A percentile compares a stretch with the other conserved stretches of the same genome.
These are phyloP conservation scores for Tuberolachnus salignus DNA, from an alignment of 2,888 invertebrate species.

Conservation along the genomic window DNA sequence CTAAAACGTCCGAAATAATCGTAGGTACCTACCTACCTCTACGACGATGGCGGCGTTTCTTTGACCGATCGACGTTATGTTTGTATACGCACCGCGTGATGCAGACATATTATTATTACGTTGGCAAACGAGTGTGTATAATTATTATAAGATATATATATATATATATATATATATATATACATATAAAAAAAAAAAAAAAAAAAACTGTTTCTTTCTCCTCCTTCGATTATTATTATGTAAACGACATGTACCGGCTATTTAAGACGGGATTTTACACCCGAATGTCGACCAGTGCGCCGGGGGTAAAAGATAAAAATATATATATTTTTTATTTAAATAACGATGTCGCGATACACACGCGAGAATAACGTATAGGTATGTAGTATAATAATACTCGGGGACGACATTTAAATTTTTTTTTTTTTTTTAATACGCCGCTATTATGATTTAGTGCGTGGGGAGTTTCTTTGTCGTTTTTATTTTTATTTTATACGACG, in stretches of 20 bases:
- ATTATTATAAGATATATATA: conserved; percentile 17
- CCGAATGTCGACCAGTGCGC: conserved; percentile 6
- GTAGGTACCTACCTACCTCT: too few relatives aligned
- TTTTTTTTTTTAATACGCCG: conserved; percentile 18
- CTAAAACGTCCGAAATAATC: background rate
- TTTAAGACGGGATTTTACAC: conserved; percentile 28
- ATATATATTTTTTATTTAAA: too few relatives aligned
- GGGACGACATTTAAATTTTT: background rate
- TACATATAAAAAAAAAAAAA: background rate
- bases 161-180: background rate
- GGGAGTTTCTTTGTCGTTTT: conserved; percentile 25
- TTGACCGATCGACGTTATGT: conserved; percentile 25
- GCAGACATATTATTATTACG: too few relatives aligned
- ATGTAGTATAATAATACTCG: background rate
- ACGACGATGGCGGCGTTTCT: conserved; percentile 40
- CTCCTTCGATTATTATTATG: conserved; percentile 6
- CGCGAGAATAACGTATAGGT: background rate
- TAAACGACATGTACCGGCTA: conserved; percentile 12
- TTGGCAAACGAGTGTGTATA: conserved; percentile 18
- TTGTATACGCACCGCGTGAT: background rate
- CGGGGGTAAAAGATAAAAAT: too few relatives aligned
- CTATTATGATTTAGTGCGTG: conserved; percentile 25
- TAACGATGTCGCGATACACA: too few relatives aligned
- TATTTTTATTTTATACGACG: conserved; percentile 17
- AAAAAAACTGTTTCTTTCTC: background rate